Percentiles rank a stretch among this genome's conserved stretches.
Evolutionary conservation across 2,888 invertebrate genomes (phyloP).

Genomic region (Tholera decimalis): DNA sequence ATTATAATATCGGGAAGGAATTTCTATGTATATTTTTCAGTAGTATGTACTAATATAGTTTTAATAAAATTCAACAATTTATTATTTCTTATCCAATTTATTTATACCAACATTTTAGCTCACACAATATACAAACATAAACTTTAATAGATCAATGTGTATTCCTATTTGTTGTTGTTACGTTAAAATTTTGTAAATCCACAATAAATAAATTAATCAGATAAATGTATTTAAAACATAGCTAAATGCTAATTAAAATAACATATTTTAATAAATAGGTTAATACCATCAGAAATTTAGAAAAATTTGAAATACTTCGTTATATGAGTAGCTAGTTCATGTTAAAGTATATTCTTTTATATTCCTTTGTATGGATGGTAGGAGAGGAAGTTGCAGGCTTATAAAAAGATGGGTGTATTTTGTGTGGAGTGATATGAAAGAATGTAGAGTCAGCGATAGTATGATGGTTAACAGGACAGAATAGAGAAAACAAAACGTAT

Average conservation of each 20-base stretch:
- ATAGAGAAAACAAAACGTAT: no score
- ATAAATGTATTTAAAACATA: conserved; percentile 23
- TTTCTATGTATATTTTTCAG: no score
- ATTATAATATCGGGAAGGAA: no score
- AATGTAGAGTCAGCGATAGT: no score
- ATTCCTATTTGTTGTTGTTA: conserved; percentile 18
- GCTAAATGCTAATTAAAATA: conserved; percentile 28
- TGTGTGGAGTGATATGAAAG: no score
- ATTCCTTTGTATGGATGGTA: not conserved
- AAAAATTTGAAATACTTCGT: conserved; percentile 33
- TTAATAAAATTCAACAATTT: conserved; percentile 9
- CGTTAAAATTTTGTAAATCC: conserved; percentile 33
- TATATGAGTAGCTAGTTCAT: conserved; percentile 1
- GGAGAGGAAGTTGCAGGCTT: no score
- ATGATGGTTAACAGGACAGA: no score
- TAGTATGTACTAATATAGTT: no score
- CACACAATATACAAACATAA: conserved; percentile 57
- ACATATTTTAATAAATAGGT: conserved; percentile 24
- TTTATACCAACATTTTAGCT: conserved; percentile 55
- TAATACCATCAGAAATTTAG: conserved; percentile 40
- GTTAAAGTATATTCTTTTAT: not conserved
- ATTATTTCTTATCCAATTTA: conserved; percentile 33
- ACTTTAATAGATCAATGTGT: conserved; percentile 24
- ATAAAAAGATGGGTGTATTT: no score
- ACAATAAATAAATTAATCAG: conserved; percentile 69